A percentile compares a stretch with the other conserved stretches of the same genome.
These are phyloP conservation scores for Alviniconcha strummeri DNA, from an alignment of 2,888 invertebrate species.

Conservation along the genomic window DNA sequence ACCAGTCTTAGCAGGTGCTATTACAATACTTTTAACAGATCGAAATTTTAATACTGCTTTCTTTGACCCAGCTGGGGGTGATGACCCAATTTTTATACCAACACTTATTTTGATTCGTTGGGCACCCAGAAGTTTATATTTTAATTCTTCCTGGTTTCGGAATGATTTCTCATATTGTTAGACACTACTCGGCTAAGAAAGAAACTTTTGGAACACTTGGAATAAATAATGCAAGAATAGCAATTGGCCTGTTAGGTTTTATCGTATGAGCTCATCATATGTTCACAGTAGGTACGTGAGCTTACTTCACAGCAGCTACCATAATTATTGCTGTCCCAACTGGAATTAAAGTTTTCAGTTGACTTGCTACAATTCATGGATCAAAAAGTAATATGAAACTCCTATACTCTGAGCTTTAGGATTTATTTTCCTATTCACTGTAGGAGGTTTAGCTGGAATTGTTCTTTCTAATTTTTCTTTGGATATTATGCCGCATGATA, in stretches of 20 bases:
- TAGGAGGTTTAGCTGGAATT: constrained; percentile 79
- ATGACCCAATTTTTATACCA: constrained; percentile 87
- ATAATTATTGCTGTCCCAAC: constrained; percentile 90
- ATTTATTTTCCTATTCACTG: constrained; percentile 86
- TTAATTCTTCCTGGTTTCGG: constrained; percentile 89
- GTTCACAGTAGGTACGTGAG: constrained; percentile 88
- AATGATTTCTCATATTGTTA: constrained; percentile 86
- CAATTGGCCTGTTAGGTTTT: constrained; percentile 88
- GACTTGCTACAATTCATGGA: constrained; percentile 79
- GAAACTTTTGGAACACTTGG: constrained; percentile 84
- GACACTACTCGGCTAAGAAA: constrained; percentile 79
- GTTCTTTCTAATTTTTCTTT: constrained; percentile 81
- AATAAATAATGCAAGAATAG: constrained; percentile 89
- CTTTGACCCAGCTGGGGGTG: constrained; percentile 87
- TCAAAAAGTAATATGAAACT: constrained; percentile 78
- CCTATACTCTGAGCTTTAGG: constrained; percentile 82
- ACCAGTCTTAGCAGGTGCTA: constrained; percentile 86
- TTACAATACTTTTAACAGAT: constrained; percentile 86
- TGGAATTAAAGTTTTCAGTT: constrained; percentile 89
- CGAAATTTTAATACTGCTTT: constrained; percentile 88
- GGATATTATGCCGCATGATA: constrained; percentile 86
- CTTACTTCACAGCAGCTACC: constrained; percentile 88
- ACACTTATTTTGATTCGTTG: constrained; percentile 92
- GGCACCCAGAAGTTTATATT: constrained; percentile 91
- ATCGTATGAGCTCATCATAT: constrained; percentile 91